Percentiles rank a stretch among this genome's conserved stretches.
Conservation (phyloP, 2,797 vertebrate species). For the Xenops minutus region DNA sequence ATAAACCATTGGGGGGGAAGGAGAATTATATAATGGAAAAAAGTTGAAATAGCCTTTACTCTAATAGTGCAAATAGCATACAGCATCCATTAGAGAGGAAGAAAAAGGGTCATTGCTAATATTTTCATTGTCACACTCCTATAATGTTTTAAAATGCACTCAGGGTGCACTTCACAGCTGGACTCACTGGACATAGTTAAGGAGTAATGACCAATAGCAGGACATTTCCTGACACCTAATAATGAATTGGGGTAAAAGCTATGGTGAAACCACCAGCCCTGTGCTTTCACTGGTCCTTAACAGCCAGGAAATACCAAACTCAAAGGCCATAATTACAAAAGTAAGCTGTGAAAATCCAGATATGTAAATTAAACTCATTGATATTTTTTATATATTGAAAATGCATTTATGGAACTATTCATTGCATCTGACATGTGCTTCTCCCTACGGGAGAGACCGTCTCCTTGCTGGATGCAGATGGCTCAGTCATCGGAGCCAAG, state of each 20-base stretch:
- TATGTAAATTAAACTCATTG: not conserved
- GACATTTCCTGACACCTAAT: constrained; percentile 33
- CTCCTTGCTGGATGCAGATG: not conserved
- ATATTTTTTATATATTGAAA: not conserved
- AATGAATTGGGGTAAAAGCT: not conserved
- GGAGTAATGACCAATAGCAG: not conserved
- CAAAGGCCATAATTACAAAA: not conserved
- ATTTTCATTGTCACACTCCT: not conserved
- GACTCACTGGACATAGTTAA: not conserved
- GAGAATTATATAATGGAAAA: constrained; percentile 66
- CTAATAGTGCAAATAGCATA: constrained; percentile 23
- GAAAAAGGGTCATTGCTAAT: not conserved
- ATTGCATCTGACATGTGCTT: not conserved
- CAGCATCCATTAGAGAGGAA: constrained; percentile 1
- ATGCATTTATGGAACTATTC: not conserved
- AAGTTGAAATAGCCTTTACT: constrained; percentile 34
- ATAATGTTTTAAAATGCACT: constrained; percentile 18
- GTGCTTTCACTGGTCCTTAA: not conserved
- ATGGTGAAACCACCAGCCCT: not conserved
- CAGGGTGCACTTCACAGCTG: not conserved
- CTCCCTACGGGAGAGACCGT: not conserved
- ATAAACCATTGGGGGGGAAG: not conserved
- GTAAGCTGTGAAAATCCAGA: not conserved
- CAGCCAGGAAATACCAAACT: not conserved
- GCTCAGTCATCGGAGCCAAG: not conserved